A percentile compares a stretch with the other conserved stretches of the same genome.
These are phyloP conservation scores for Eudemis profundana DNA, from an alignment of 2,888 invertebrate genomes.

Conservation along the genomic window DNA sequence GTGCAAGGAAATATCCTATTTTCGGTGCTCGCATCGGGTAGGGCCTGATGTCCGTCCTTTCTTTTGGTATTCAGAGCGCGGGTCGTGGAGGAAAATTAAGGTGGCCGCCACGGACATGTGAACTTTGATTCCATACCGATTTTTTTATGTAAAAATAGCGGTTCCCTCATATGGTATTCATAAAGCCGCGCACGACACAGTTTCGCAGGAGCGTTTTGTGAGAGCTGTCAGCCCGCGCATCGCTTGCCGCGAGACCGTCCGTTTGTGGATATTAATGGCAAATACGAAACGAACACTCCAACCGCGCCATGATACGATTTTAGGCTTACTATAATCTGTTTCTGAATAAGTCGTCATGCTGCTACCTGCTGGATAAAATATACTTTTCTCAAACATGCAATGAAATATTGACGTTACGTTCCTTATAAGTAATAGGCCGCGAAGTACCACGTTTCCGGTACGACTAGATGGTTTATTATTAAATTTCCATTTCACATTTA, in stretches of 20 bases:
- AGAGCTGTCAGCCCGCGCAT: slow-evolving; percentile 52
- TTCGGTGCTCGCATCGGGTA: slow-evolving; percentile 58
- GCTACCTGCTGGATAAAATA: too few species aligned
- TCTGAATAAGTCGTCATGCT: too few species aligned
- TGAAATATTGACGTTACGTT: too few species aligned
- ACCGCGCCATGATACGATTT: neutral
- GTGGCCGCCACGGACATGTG: slow-evolving; percentile 75
- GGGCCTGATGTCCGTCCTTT: slow-evolving; percentile 66
- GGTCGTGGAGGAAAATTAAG: slow-evolving; percentile 75
- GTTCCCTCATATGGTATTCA: slow-evolving; percentile 75
- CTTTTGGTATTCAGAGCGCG: slow-evolving; percentile 75
- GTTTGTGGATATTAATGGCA: slow-evolving; percentile 10
- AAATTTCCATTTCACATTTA: too few species aligned
- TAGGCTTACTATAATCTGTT: neutral
- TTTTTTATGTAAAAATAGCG: slow-evolving; percentile 73
- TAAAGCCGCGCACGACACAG: slow-evolving; percentile 65
- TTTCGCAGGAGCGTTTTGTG: slow-evolving; percentile 61
- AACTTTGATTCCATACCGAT: slow-evolving; percentile 77
- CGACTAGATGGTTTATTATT: too few species aligned
- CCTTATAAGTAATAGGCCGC: too few species aligned
- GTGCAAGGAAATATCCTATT: slow-evolving; percentile 16
- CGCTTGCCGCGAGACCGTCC: slow-evolving; percentile 29
- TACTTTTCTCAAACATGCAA: too few species aligned
- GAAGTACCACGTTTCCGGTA: too few species aligned
- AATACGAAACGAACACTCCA: neutral